Conservation (phyloP, 2,888 invertebrate genomes). For the Oligia fasciuncula region DNA sequence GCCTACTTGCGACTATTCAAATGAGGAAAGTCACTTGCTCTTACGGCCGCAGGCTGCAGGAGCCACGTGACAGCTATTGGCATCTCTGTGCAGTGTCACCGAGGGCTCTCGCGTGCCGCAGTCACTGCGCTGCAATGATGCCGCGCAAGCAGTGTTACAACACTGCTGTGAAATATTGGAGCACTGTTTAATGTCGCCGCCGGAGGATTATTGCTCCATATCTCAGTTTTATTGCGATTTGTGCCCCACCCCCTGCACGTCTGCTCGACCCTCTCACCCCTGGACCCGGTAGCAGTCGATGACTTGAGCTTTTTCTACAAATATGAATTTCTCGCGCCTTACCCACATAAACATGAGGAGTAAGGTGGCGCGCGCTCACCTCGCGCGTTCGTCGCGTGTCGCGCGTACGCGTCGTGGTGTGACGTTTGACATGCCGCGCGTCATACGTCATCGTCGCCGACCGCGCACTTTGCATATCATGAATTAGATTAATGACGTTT, state of each 20-base stretch:
- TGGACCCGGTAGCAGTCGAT: slow-evolving; percentile 7
- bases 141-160: slow-evolving; percentile 14
- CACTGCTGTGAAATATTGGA: slow-evolving; percentile 34
- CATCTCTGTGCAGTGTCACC: not conserved
- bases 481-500: slow-evolving; percentile 1
- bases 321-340: slow-evolving; percentile 47
- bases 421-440: not conserved
- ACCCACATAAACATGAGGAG: not conserved
- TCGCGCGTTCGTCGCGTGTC: not conserved
- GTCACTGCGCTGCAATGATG: not conserved
- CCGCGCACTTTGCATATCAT: not conserved
- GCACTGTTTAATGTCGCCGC: slow-evolving; percentile 57
- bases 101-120: not conserved
- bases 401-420: not conserved
- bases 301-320: slow-evolving; percentile 42
- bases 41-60: too few species aligned
- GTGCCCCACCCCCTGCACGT: slow-evolving; percentile 5
- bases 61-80: not conserved
- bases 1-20: too few species aligned
- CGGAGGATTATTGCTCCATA: slow-evolving; percentile 64
- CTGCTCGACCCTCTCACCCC: not conserved
- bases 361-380: not conserved
- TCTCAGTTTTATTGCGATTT: slow-evolving; percentile 68
- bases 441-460: not conserved
- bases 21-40: too few species aligned